Base-by-base conservation (phyloP, 2,113 vertebrate species). In the Pseudolaguvia tuberculata region DNA sequence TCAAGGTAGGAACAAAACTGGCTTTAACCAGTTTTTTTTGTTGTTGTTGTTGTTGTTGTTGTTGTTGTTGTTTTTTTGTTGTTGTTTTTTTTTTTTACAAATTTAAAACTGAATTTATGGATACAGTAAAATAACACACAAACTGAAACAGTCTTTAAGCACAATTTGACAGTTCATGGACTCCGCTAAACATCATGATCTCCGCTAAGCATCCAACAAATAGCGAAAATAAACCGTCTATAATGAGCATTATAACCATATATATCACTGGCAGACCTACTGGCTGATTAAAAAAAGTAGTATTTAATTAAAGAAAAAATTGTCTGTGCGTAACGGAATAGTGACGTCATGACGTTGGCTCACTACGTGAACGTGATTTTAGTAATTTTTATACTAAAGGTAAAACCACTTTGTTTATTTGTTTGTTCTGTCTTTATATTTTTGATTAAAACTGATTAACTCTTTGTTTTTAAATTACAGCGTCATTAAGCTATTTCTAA, bases 1-100 rank as follows among this genome's bases (percentile, higher is more conserved):
- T 42, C 25, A 72, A 76, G 80, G 80, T 81, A 78, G 56, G 75
- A 59, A 23, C 15, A 51, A 23, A 4, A 25, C n/a, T 51, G 17
- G 11, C 25, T 42, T 51, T 50, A 23, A 47, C 18, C 20, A 17
- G 52, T 48, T n/a, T n/a, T n/a, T n/a, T n/a, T n/a, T n/a, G n/a
- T n/a, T n/a, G n/a, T n/a, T n/a, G n/a, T n/a, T n/a, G n/a, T n/a
- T n/a, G n/a, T n/a, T n/a, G n/a, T n/a, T n/a, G n/a, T n/a, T n/a
- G n/a, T n/a, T n/a, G n/a, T n/a, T n/a, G n/a, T n/a, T n/a, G n/a
- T n/a, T n/a, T n/a, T n/a, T n/a, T n/a, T n/a, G n/a, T n/a, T n/a
- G n/a, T n/a, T n/a, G n/a, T n/a, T n/a, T n/a, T n/a, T n/a, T n/a
- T n/a, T n/a, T n/a, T n/a, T n/a, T 56, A 10, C 18, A 27, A 7